Base-by-base conservation (phyloP, 2,888 invertebrate genomes). In the Alentia gelatinosa region DNA sequence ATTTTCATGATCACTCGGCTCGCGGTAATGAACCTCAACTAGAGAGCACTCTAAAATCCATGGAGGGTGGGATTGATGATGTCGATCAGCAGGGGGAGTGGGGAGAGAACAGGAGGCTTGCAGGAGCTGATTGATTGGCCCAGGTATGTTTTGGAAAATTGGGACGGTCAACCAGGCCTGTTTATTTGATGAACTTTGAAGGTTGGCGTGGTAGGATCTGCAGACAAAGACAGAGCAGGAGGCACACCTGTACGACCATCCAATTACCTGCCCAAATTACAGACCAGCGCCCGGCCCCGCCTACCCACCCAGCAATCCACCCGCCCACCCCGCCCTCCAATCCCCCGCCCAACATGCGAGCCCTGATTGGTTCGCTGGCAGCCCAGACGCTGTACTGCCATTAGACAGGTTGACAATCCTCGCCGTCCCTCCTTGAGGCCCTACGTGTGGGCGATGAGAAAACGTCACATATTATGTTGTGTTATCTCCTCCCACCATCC, bases 131-230 rank as follows among this genome's bases (percentile, higher is more conserved):
- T 39, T 79, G 79, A 79, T 79, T 79, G n/a, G 79, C 37, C 3
- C 15, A 79, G 79, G 79, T 79, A 79, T 79, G 79, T 79, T 79
- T 79, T 37, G 26, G 79, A 39, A 79, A 79, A 79, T 79, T 79
- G 79, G 39, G 79, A 1, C n/a, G 79, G 79, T 19, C 79, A 19
- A 1, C 7, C n/a, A 23, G 37, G 37, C 79, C 79, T 79, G 79
- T 79, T 79, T 79, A 79, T 79, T 79, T 79, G 79, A 79, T 79
- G 79, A 79, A 79, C 79, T 79, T 79, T 79, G 37, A 79, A 79
- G 79, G 79, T 79, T 79, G 79, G 19, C 9, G n/a, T 33, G 79
- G 79, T 23, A 15, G 26, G 79, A 23, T 9, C 1, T 23, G 86
- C 9, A 9, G 47, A 86, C 86, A 42, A 50, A 86, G 86, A 86